These are phyloP conservation scores for Bellardia bayeri DNA, from an alignment of 2,888 invertebrate genomes.

Conservation along the genomic window DNA sequence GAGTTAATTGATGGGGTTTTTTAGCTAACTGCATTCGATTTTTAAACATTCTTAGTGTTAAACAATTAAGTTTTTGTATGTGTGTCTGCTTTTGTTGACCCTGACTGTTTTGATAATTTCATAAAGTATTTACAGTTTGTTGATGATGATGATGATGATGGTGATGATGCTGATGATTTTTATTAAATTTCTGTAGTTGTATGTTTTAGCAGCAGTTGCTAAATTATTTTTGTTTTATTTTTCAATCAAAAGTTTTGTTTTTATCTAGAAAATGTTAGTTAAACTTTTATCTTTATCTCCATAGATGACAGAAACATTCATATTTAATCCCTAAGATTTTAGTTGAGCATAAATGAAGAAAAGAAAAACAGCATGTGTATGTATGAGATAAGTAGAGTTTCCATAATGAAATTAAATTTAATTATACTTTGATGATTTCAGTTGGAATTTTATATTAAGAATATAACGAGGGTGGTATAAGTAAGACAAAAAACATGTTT, in stretches of 20 bases:
- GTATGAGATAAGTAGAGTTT: conserved; percentile 29
- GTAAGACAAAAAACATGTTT: too few species aligned
- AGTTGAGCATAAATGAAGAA: neutral
- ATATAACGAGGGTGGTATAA: neutral
- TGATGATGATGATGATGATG: conserved; percentile 25
- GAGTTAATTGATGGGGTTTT: neutral
- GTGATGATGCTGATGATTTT: conserved; percentile 10
- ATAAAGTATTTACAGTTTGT: conserved; percentile 5
- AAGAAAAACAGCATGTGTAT: neutral
- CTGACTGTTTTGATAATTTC: conserved; percentile 19
- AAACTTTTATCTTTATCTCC: conserved; percentile 59
- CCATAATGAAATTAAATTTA: conserved; percentile 19
- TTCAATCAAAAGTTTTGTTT: conserved; percentile 61
- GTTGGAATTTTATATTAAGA: neutral
- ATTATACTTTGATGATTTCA: conserved; percentile 24
- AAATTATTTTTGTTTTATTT: conserved; percentile 31
- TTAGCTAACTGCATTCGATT: neutral
- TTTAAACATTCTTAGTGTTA: neutral
- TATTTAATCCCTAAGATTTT: conserved; percentile 59
- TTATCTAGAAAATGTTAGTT: conserved; percentile 42
- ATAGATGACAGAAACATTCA: conserved; percentile 55
- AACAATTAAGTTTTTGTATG: neutral
- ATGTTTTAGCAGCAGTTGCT: conserved; percentile 38
- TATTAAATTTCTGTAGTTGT: conserved; percentile 6
- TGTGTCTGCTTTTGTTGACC: neutral